Conservation (phyloP, 2,888 invertebrate species). For the Metellina segmentata region DNA sequence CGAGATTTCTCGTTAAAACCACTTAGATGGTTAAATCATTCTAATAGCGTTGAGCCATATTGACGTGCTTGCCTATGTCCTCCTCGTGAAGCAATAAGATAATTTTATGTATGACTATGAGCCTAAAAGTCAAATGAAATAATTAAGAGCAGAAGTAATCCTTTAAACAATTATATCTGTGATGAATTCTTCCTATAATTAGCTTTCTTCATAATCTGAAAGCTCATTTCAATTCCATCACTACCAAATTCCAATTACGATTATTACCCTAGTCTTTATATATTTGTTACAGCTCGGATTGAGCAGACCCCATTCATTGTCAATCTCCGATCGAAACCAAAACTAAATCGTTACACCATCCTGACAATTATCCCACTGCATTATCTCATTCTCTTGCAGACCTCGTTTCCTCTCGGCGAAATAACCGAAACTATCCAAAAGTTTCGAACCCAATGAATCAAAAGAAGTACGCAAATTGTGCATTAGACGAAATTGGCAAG, state of each 20-base stretch:
- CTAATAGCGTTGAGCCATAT: no score
- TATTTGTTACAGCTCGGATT: no score
- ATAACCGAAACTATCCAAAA: not conserved
- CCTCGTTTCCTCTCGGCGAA: not conserved
- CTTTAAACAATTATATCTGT: no score
- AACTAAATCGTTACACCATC: not conserved
- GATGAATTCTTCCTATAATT: no score
- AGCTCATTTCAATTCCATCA: not conserved
- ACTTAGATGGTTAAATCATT: no score
- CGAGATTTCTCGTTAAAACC: no score
- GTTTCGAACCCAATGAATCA: slow-evolving; percentile 28
- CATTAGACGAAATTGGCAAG: slow-evolving; percentile 15
- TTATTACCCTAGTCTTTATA: no score
- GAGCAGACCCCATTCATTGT: not conserved
- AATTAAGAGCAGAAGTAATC: no score
- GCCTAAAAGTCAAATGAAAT: no score
- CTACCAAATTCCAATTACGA: not conserved
- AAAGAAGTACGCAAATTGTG: slow-evolving; percentile 28
- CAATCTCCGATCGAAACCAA: not conserved
- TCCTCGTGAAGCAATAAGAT: no score
- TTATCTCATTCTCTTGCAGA: not conserved
- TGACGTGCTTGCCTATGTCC: no score
- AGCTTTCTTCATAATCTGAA: not conserved
- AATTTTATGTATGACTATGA: no score
- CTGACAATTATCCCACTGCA: not conserved